A percentile compares a stretch with the other conserved stretches of the same genome.
phyloP scores from a whole-genome alignment of 2,113 vertebrate species.

The Periophthalmodon schlosseri region DNA sequence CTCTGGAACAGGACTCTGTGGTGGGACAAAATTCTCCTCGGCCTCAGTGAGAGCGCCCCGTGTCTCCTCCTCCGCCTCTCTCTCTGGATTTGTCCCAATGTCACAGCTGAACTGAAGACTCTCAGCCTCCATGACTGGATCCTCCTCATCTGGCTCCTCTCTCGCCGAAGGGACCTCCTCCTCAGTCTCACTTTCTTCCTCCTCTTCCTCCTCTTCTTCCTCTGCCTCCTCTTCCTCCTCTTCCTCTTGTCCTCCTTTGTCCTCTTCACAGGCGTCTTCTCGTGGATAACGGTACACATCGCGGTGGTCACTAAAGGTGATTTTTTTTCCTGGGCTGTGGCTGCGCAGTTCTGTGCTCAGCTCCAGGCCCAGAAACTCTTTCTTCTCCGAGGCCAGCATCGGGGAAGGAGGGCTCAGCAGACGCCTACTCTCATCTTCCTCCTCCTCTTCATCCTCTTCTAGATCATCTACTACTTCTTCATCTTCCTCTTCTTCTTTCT shows the following conservation, averaged over 20 bases:
- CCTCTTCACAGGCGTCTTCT: slow-evolving; percentile 49
- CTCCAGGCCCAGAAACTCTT: slow-evolving; percentile 53
- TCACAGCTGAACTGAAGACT: slow-evolving; percentile 79
- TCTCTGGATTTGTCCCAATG: slow-evolving; percentile 76
- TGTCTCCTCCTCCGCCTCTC: slow-evolving; percentile 57
- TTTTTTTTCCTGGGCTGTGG: slow-evolving; percentile 40
- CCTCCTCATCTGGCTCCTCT: slow-evolving; percentile 60
- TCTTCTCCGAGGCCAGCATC: not conserved
- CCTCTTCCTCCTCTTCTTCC: slow-evolving; percentile 33
- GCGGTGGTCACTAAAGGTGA: slow-evolving; percentile 58
- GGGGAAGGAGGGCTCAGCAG: slow-evolving; percentile 48
- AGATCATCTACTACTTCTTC: slow-evolving; percentile 32
- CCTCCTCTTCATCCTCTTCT: slow-evolving; percentile 28
- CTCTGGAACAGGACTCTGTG: slow-evolving; percentile 8
- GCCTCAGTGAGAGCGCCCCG: slow-evolving; percentile 46
- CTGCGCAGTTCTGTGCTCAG: slow-evolving; percentile 44
- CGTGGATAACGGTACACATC: slow-evolving; percentile 71
- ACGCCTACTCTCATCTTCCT: slow-evolving; percentile 52
- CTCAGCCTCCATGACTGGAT: slow-evolving; percentile 85
- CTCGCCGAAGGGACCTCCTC: slow-evolving; percentile 32
- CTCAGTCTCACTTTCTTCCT: slow-evolving; percentile 38
- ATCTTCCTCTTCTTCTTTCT: slow-evolving; percentile 1
- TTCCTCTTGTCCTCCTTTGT: slow-evolving; percentile 43
- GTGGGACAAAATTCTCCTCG: slow-evolving; percentile 27
- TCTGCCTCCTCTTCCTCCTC: slow-evolving; percentile 30